Conservation (phyloP, 2,797 vertebrate species). For the Platyrinchus mystaceus region DNA sequence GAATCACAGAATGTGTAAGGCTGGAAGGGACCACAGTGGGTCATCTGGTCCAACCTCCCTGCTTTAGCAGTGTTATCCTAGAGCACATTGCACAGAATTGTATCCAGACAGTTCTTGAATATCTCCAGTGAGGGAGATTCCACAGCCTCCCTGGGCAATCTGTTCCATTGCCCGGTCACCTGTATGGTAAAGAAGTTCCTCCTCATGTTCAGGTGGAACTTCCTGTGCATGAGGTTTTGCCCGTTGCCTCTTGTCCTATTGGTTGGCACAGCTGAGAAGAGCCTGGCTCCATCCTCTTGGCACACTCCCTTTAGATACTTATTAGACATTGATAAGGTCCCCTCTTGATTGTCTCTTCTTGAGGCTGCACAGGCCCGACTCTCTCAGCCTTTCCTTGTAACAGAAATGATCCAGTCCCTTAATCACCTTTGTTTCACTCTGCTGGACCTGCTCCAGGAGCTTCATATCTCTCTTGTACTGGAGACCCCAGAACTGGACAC, state of each 20-base stretch:
- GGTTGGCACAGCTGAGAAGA: background rate
- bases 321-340: background rate
- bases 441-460: background rate
- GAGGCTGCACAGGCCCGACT: background rate
- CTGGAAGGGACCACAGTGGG: background rate
- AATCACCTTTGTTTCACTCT: background rate
- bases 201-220: background rate
- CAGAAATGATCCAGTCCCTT: background rate
- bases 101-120: background rate
- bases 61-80: background rate
- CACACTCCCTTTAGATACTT: background rate
- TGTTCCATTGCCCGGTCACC: background rate
- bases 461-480: background rate
- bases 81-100: background rate
- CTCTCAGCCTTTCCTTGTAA: accelerated
- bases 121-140: background rate
- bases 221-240: background rate
- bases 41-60: background rate
- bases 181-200: background rate
- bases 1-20: background rate
- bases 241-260: background rate
- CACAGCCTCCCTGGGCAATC: background rate
- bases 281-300: background rate
- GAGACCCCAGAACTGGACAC: background rate
- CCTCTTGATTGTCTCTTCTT: background rate